Evolutionary conservation across 2,888 invertebrate genomes (phyloP).

Genomic region (Nemapogon koenigi): DNA sequence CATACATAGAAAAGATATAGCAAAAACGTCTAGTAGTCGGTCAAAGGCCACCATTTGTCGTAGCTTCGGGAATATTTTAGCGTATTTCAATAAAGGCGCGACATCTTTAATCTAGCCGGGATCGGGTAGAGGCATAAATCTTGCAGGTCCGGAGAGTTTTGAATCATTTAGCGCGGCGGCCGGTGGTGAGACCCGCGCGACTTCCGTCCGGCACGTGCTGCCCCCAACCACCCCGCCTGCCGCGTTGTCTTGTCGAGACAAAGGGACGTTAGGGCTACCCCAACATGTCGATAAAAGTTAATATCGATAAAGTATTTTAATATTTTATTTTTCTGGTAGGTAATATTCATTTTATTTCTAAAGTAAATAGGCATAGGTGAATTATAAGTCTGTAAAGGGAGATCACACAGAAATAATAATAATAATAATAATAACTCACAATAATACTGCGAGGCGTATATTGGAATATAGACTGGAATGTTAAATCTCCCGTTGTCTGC

Average conservation of each 20-base stretch:
- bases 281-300: constrained; percentile 18
- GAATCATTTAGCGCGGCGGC: constrained; percentile 61
- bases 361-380: no score
- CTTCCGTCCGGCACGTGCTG: constrained; percentile 62
- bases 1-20: not conserved
- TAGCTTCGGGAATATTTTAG: constrained; percentile 35
- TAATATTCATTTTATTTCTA: no score
- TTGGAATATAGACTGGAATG: no score
- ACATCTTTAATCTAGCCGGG: constrained; percentile 61
- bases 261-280: constrained; percentile 54
- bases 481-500: no score
- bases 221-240: constrained; percentile 22
- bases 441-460: no score
- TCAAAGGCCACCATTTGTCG: constrained; percentile 7
- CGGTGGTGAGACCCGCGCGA: constrained; percentile 43
- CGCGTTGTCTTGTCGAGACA: constrained; percentile 65
- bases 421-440: no score
- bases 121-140: constrained; percentile 61
- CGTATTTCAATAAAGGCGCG: constrained; percentile 62
- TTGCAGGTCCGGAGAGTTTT: constrained; percentile 62
- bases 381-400: no score
- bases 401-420: no score
- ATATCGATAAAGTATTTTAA: constrained; percentile 3
- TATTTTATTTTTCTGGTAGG: not conserved
- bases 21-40: not conserved